Evolutionary conservation across 2,888 invertebrate genomes (phyloP), one percentile per base, ranked within the genome.

Genomic region (Sarcophaga rosellei): DNA sequence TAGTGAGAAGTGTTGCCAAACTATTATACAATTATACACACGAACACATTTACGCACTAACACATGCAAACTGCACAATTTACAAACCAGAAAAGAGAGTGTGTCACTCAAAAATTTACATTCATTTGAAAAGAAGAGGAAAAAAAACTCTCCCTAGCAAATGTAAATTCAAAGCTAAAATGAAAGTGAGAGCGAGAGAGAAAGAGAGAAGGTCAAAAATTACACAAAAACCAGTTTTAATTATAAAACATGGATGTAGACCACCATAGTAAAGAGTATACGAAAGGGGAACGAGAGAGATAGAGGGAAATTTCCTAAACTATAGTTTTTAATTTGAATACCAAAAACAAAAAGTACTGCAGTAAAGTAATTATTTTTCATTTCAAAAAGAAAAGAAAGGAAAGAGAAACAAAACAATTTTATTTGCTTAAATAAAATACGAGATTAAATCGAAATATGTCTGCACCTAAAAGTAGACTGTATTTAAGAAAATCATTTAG

Each of bases 1-100:
- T 85, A 82, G 70, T 72, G 57, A 72, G 66, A 85, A 78, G 78
- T 81, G 85, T 63, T 81, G 74, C 25, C 47, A 69, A 69, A 63
- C 63, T 78, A 74, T 53, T 53, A 70, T 25, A 53, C 61, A 44
- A 78, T 62, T 17, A 65, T 17, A 57, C 21, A 69, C 44, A 72
- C 4, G 5, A 2, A 72, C 11, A 59, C 35, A 66, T 35, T 57
- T 63, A 2, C n/a, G 8, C 4, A 59, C 20, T 72, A 44, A 12
- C 17, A 63, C 47, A 53, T 53, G 4, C 47, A 20, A 47, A 45
- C 15, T 57, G 2, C 35, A 1, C 10, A 10, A 35, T 2, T 35
- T 8, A 35, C 35, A 35, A 1, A 35, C 35, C 35, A 35, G 2
- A 35, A 35, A 2, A 35, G 8, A 35, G 35, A 35, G 35, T 35